Base-by-base conservation (phyloP, 2,797 vertebrate species). In the Dermochelys coriacea region DNA sequence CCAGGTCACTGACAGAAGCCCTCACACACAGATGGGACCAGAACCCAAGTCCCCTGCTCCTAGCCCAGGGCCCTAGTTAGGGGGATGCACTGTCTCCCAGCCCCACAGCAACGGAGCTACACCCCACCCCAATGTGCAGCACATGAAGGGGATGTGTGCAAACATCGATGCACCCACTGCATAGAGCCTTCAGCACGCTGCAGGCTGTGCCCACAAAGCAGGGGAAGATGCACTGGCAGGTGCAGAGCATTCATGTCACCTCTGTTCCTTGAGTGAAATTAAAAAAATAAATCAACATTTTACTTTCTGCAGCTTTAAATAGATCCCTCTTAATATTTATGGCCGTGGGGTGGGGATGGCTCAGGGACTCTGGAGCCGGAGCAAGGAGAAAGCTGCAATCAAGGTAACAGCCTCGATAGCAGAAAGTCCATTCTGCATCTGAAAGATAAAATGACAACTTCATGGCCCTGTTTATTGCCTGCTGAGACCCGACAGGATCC, bases 351-450 rank as follows among this genome's bases (percentile, higher is more conserved):
- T 9, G 55, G 59, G 29, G 71, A 1, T 29, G 12, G 86, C 86
- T 82, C 86, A 0, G 18, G 64, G 14, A 12, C 50, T 34, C 34
- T 0, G 51, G 52, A 52, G 3, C 51, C 10, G 45, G 83, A 34
- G 34, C 5, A 23, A 88, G 78, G 47, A 80, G 52, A 25, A 94
- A 87, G 74, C 2, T 4, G 55, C 71, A 29, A 4, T 1, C 47
- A 83, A 14, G 2, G 41, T 88, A 91, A 34, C 47, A 31, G 57
- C 75, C n/a, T 5, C 18, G 45, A n/a, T 52, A 41, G 82, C 29
- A 2, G 1, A 1, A 0, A 12, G 88, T 37, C 41, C 0, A 0
- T 85, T 74, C 2, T 0, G 88, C 68, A 31, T 15, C 54, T 64
- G 68, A 90, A 82, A 1, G 8, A 77, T 2, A 52, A 81, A 5